Base-by-base conservation (phyloP, 2,113 vertebrate species). In the Connochaetes taurinus region DNA sequence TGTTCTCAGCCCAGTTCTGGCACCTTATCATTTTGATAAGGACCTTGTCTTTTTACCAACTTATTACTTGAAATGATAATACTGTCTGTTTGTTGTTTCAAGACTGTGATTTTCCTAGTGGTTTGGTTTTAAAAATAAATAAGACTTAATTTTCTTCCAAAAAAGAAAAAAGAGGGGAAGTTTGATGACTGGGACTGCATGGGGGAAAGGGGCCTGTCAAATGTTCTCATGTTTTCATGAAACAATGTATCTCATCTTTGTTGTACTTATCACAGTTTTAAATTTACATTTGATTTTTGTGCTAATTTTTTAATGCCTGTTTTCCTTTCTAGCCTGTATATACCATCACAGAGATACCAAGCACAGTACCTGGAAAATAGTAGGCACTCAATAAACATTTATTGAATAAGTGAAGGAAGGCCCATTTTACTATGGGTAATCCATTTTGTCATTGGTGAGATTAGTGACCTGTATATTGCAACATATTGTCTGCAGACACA, bases 391-490 rank as follows among this genome's bases (percentile, higher is more conserved):
- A 62, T 92, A 89, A 86, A 93, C 43, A 87, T 43, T 64, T 80
- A 96, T 2, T 64, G 67, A 94, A 74, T 86, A 58, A 67, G 92
- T n/a, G 17, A 60, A 52, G 45, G 11, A 82, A 45, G 58, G 64
- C 23, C 36, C 43, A 91, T 83, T 93, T 95, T 81, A 92, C 5
- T 62, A 45, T 2, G 4, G 43, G 43, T 29, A 94, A 91, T 94
- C 94, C 60, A 91, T 87, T 91, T 57, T 57, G 25, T 82, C 88
- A 78, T 33, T 29, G 76, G 82, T 81, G 64, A 96, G 93, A 91
- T 78, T 58, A 95, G 95, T 95, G 74, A 31, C 47, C 52, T 92
- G 15, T 36, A 85, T 25, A 57, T 85, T 91, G 29, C 17, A 71
- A 62, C 45, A 55, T 47, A 67, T 14, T 43, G 23, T 95, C 62